A percentile compares a stretch with the other conserved stretches of the same genome.
phyloP scores from a whole-genome alignment of 2,113 vertebrate genomes.

The Tiliqua scincoides region DNA sequence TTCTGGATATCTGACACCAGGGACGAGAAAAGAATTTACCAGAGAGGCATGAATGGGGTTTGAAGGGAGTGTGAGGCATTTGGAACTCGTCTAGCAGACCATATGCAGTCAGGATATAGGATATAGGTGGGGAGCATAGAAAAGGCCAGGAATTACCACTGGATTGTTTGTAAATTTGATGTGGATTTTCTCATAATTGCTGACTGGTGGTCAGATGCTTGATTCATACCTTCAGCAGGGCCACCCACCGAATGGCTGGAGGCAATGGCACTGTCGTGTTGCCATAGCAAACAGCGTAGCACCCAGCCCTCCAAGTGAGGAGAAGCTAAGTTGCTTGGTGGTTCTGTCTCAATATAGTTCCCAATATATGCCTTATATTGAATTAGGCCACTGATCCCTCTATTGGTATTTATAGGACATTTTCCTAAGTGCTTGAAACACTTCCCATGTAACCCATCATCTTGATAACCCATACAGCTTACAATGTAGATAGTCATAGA shows the following conservation, averaged over 20 bases:
- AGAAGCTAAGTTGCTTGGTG: not conserved
- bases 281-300: not conserved
- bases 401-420: fast-evolving
- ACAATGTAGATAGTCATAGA: not conserved
- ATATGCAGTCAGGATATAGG: slow-evolving; percentile 1
- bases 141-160: slow-evolving; percentile 18
- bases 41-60: not conserved
- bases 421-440: not conserved
- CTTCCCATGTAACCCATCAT: not conserved
- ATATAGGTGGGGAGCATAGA: slow-evolving; percentile 21
- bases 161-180: slow-evolving; percentile 31
- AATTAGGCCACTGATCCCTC: not conserved
- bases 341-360: too few relatives aligned
- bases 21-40: not conserved
- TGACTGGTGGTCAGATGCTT: slow-evolving; percentile 30
- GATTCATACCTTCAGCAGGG: slow-evolving; percentile 34
- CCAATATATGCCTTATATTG: not conserved
- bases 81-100: not conserved
- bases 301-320: slow-evolving; percentile 2
- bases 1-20: not conserved
- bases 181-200: slow-evolving; percentile 37
- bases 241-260: slow-evolving; percentile 42
- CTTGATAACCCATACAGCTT: not conserved
- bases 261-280: slow-evolving; percentile 28
- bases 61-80: not conserved